phyloP scores from a whole-genome alignment of 2,888 invertebrate species.

The Zele albiditarsus region DNA sequence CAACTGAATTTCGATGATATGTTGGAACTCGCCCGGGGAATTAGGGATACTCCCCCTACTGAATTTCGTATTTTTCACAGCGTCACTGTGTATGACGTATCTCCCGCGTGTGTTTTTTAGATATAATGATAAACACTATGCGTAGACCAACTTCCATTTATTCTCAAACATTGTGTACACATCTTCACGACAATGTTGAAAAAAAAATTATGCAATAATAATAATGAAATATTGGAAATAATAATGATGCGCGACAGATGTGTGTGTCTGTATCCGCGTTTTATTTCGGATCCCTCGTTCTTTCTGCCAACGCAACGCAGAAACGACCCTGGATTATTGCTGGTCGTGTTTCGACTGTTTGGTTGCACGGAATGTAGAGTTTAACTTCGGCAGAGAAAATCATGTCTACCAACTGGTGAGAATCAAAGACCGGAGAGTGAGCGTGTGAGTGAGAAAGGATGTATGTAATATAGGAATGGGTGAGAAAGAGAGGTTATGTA shows the following conservation, averaged over 20 bases:
- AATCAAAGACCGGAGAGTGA: conserved; percentile 27
- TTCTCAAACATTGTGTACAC: background rate
- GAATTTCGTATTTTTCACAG: background rate
- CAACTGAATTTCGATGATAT: background rate
- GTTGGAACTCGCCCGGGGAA: conserved; percentile 5
- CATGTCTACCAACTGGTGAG: conserved; percentile 31
- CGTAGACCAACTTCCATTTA: background rate
- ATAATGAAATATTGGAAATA: background rate
- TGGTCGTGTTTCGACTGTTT: conserved; percentile 60
- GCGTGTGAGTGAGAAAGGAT: background rate
- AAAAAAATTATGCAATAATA: background rate
- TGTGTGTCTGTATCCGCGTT: conserved; percentile 1
- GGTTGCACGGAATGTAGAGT: conserved; percentile 58
- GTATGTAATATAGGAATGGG: background rate
- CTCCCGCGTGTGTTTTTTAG: background rate
- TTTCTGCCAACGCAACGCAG: conserved; percentile 52
- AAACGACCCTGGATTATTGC: conserved; percentile 55
- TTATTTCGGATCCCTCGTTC: background rate
- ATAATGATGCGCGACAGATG: background rate
- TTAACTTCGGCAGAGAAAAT: conserved; percentile 7
- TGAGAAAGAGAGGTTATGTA: background rate
- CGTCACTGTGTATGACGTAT: background rate
- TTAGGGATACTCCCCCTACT: background rate
- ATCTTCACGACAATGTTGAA: background rate
- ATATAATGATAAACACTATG: background rate